Conservation (phyloP, 1,140 invertebrate genomes). For the Palaemon carinicauda region DNA sequence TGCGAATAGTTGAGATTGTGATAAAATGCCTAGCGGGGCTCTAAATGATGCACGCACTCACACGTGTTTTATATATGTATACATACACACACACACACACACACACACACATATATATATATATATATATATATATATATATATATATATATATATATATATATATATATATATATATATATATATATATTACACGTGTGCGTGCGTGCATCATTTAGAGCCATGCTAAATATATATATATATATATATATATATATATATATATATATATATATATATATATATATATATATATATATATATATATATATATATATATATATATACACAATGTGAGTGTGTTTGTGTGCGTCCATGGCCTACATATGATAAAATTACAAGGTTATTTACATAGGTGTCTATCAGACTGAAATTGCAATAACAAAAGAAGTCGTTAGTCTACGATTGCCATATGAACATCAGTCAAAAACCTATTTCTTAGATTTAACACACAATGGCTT, state of each 20-base stretch:
- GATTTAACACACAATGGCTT: too few relatives aligned
- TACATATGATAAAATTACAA: too few relatives aligned
- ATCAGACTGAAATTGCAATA: too few relatives aligned
- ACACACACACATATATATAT: not conserved
- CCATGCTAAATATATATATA: not conserved
- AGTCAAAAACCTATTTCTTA: too few relatives aligned
- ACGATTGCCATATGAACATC: not conserved
- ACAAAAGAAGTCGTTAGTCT: too few relatives aligned
- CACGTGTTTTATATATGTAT: not conserved
- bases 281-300: not conserved
- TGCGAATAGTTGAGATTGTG: not conserved
- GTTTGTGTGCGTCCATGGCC: too few relatives aligned
- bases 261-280: conserved; percentile 9
- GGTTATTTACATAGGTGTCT: too few relatives aligned
- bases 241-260: conserved; percentile 4
- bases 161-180: not conserved
- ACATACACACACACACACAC: not conserved
- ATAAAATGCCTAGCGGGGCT: too few relatives aligned
- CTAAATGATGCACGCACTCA: too few relatives aligned
- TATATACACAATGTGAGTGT: too few relatives aligned
- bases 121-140: not conserved
- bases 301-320: not conserved
- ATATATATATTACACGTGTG: too few relatives aligned
- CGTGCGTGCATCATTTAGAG: not conserved
- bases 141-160: not conserved